Evolutionary conservation across 2,888 invertebrate species (phyloP).

Genomic region (Drosophila melanocephala): DNA sequence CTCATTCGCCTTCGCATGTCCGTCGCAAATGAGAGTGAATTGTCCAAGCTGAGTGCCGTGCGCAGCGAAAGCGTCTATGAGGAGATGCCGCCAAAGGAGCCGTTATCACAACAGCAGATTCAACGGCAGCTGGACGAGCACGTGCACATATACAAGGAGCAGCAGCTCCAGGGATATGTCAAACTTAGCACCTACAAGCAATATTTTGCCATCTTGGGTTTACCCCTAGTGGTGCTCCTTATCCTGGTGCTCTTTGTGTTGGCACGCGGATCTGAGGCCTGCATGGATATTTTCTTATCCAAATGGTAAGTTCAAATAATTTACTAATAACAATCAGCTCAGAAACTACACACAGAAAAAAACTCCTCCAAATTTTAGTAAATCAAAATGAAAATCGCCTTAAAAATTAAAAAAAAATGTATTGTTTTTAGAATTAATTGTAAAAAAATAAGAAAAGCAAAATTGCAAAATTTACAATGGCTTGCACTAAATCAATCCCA

Average conservation of each 20-base stretch:
- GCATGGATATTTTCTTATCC: constrained; percentile 91
- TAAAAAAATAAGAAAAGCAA: neutral
- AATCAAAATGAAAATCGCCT: neutral
- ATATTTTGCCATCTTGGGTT: constrained; percentile 87
- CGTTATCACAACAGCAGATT: constrained; percentile 86
- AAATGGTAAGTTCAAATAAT: constrained; percentile 87
- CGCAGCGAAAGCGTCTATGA: constrained; percentile 77
- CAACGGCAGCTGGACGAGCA: constrained; percentile 86
- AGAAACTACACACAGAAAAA: neutral
- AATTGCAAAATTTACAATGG: neutral
- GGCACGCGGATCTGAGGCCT: constrained; percentile 89
- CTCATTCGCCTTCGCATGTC: constrained; percentile 86
- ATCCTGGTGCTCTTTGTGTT: constrained; percentile 86
- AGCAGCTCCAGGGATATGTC: constrained; percentile 88
- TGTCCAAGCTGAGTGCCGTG: constrained; percentile 61
- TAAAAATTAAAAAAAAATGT: no score
- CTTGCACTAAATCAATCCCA: neutral
- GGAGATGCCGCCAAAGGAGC: constrained; percentile 52
- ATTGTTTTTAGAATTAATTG: neutral
- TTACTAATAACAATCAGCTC: neutral
- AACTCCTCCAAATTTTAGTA: neutral
- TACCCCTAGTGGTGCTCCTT: constrained; percentile 76
- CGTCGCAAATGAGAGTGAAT: constrained; percentile 76
- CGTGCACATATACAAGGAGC: constrained; percentile 86
- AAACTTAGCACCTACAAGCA: constrained; percentile 87